Base-by-base conservation (phyloP, 2,797 vertebrate genomes). In the Aeoliscus strigatus region DNA sequence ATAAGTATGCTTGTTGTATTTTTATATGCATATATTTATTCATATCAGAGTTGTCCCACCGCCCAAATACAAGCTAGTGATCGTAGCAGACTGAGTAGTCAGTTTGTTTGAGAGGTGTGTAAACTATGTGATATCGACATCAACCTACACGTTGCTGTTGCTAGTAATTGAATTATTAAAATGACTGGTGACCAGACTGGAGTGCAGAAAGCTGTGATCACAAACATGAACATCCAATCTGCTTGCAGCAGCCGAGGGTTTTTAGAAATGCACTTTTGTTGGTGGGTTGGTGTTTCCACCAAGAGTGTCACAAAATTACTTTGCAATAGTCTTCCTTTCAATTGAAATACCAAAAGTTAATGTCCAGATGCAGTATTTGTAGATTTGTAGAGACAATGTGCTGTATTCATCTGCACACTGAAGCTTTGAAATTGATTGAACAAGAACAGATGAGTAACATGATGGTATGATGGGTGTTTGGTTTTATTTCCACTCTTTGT, bases 1-100 rank as follows among this genome's bases (percentile, higher is more conserved):
- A 37, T 64, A 63, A 64, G 81, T 82, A 76, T 76, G 70, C 60
- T 73, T 79, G 73, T 55, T 80, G 73, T 82, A 79, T 83, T 83
- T 83, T 82, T 84, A 69, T 80, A 83, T 59, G 48, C 73, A 23
- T 68, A 63, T 73, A 78, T 78, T 70, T 76, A 75, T 69, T 74
- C 52, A 64, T 55, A 63, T 73, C 53, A 60, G 58, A 65, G 42
- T 66, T 56, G 51, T 53, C 65, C 67, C 43, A 16, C 47, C 36
- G 56, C 60, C 68, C 66, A 47, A 58, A 24, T 56, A 61, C 62
- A 12, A 72, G 39, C 44, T 24, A 55, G 39, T 60, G 26, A 41
- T 53, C 42, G 37, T 45, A 51, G 48, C 32, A 30, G 66, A 77
- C 38, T 58, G 57, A 70, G 46, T 72, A 34, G 58, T 57, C 58